Conservation (phyloP, 2,888 invertebrate genomes). For the Nyleta sp. region DNA sequence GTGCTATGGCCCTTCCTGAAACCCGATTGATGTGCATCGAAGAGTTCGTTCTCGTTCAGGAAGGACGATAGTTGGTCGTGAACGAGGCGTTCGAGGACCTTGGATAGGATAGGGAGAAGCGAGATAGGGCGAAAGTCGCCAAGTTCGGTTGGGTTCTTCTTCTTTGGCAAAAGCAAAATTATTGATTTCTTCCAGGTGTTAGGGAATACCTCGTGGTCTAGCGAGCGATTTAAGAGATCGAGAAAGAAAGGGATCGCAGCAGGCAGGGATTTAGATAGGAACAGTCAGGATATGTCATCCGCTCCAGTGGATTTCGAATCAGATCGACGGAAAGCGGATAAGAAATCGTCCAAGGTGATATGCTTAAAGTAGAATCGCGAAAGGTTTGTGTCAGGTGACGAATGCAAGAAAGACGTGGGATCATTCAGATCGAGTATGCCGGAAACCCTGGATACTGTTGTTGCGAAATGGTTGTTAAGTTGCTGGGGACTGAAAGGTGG, state of each 20-base stretch:
- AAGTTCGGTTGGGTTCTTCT: not conserved
- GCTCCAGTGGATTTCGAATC: not conserved
- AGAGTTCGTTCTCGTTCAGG: not conserved
- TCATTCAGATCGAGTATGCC: not conserved
- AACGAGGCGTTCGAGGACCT: not conserved
- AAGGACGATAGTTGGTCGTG: not conserved
- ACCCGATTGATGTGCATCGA: not conserved
- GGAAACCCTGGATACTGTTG: not conserved
- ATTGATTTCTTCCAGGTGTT: not conserved
- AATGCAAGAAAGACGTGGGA: not conserved
- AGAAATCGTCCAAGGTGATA: not conserved
- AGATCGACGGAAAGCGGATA: not conserved
- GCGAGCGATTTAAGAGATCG: not conserved
- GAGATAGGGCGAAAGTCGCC: conserved; percentile 2
- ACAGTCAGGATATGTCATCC: not conserved
- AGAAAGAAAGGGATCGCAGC: not conserved
- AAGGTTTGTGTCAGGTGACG: not conserved
- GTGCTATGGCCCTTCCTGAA: not conserved
- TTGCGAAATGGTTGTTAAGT: not conserved
- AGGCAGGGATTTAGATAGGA: not conserved
- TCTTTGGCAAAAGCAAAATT: not conserved
- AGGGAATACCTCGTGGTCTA: not conserved
- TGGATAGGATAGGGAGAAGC: not conserved
- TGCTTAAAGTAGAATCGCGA: not conserved
- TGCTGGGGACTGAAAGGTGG: not conserved